phyloP scores from a whole-genome alignment of 2,888 invertebrate genomes.

The Gisinianus flammeolus region DNA sequence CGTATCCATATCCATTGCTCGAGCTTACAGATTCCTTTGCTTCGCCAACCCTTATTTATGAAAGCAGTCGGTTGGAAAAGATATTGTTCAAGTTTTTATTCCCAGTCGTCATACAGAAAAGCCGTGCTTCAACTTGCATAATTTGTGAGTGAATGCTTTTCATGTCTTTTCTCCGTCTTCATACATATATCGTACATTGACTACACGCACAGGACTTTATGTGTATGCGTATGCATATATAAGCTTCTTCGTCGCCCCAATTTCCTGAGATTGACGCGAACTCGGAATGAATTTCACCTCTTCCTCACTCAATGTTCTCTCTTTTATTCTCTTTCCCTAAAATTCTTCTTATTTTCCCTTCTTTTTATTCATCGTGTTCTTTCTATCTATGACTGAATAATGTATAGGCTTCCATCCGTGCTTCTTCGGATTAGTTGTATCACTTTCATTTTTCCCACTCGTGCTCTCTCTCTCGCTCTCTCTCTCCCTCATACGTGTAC shows the following conservation, averaged over 20 bases:
- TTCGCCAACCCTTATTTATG: slow-evolving; percentile 43
- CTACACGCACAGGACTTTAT: background rate
- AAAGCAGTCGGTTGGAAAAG: slow-evolving; percentile 37
- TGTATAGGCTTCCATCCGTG: background rate
- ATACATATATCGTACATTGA: background rate
- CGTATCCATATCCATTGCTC: too few species aligned
- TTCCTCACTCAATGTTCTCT: slow-evolving; percentile 1
- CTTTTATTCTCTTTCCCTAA: background rate
- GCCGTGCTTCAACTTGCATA: slow-evolving; percentile 33
- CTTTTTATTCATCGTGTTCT: background rate
- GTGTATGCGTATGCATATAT: slow-evolving; percentile 1
- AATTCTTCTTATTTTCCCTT: background rate
- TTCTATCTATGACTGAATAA: background rate
- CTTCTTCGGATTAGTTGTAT: background rate
- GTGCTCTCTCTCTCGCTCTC: slow-evolving; percentile 23
- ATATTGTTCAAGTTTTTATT: slow-evolving; percentile 48
- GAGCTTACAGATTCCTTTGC: too few species aligned
- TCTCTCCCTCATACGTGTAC: too few species aligned
- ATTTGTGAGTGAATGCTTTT: slow-evolving; percentile 16
- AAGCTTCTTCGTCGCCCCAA: slow-evolving; percentile 31
- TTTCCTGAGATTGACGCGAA: slow-evolving; percentile 46
- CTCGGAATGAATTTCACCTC: slow-evolving; percentile 35
- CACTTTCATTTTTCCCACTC: background rate
- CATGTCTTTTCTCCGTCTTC: background rate
- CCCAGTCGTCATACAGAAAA: slow-evolving; percentile 38